phyloP scores from a whole-genome alignment of 2,797 vertebrate species.

The Miopithecus talapoin region DNA sequence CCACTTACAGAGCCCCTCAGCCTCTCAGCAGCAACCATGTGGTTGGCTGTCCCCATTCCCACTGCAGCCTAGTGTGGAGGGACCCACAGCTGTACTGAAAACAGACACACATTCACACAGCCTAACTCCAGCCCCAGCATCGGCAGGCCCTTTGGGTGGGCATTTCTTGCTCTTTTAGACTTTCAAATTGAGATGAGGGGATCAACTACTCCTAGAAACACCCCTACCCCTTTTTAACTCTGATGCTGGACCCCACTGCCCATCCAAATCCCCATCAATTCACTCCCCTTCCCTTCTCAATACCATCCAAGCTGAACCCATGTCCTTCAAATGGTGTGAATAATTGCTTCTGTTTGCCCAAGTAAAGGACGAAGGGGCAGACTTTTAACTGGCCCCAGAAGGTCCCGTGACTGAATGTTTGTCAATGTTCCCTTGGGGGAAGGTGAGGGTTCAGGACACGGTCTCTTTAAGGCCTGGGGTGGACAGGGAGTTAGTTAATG shows the following conservation, averaged over 20 bases:
- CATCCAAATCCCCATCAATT: not conserved
- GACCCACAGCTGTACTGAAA: not conserved
- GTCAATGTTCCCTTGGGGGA: not conserved
- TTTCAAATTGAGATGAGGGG: not conserved
- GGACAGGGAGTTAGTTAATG: slow-evolving; percentile 62
- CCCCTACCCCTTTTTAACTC: not conserved
- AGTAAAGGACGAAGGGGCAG: not conserved
- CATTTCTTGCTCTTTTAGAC: slow-evolving; percentile 14
- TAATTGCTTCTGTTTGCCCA: slow-evolving; percentile 17
- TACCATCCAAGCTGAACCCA: not conserved
- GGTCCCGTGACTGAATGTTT: slow-evolving; percentile 10
- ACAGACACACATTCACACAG: not conserved
- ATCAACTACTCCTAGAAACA: slow-evolving; percentile 8
- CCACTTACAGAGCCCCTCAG: not conserved
- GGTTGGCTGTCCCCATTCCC: not conserved
- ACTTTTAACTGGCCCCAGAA: slow-evolving; percentile 22
- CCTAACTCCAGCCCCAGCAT: not conserved
- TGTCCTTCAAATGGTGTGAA: slow-evolving; percentile 17
- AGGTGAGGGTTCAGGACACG: slow-evolving; percentile 22
- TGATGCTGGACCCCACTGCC: not conserved
- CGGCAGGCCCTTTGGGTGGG: not conserved
- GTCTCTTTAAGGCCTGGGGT: slow-evolving; percentile 56
- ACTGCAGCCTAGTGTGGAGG: not conserved
- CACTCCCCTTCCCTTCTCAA: not conserved
- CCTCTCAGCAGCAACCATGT: not conserved